Base-by-base conservation (phyloP, 2,797 vertebrate species). In the Pipistrellus kuhlii region DNA sequence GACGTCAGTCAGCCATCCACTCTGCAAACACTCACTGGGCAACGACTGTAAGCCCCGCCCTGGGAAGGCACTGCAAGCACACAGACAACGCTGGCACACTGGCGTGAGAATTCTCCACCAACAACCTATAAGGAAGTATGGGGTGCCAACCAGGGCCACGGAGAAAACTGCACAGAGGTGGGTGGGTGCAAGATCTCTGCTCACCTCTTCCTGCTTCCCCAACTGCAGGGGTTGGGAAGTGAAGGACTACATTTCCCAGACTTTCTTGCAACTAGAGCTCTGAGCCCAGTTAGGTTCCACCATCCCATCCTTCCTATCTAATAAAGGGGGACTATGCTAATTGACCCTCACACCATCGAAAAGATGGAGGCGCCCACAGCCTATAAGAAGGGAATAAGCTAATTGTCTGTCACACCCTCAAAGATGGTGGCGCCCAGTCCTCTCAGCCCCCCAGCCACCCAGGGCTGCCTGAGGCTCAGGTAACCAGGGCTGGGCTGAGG, bases 221-320 rank as follows among this genome's bases (percentile, higher is more conserved):
- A 21, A 41, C 21, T 1, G 5, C 13, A 10, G 76, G 21, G 30
- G 3, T 59, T 17, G 72, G 30, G 6, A 71, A 71, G 32, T 8
- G 5, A 38, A 15, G 48, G 59, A 32, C 93, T 55, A 57, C 84
- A 35, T 30, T 88, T 83, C 90, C 85, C 92, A 87, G 92, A 64
- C 18, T 46, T 48, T 38, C 44, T 83, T 30, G 32, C 14, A 17
- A 5, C 25, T 2, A 32, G 20, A 6, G 11, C 1, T 14, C 27
- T 3, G 32, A 32, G 41, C 25, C n/a, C 30, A 30, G 17, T 8
- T 23, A 11, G 12, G 23, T 18, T 46, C 17, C 78, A 73, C 6
- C 1, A 2, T 20, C 17, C 51, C 7, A 53, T 18, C 51, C 2
- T 2, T 20, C 17, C 51, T 20, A 53, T 18, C 51, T 53, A 53